These are phyloP conservation scores for Archivesica marissinica DNA, from an alignment of 1,140 invertebrate species.

Conservation along the genomic window DNA sequence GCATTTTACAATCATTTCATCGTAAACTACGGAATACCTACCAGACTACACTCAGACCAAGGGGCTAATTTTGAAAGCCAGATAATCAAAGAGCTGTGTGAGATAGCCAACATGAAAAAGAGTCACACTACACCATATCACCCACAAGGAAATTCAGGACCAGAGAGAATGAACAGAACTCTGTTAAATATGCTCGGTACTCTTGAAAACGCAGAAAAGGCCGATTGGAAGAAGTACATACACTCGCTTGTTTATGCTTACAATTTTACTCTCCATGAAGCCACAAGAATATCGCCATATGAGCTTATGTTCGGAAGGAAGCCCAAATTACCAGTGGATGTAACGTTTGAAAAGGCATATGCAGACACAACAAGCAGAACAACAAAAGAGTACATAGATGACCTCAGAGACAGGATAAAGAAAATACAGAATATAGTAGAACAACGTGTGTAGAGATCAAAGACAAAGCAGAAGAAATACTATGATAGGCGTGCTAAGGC, in stretches of 20 bases:
- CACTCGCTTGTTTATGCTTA: slow-evolving; percentile 50
- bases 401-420: neutral
- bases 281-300: slow-evolving; percentile 53
- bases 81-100: slow-evolving; percentile 51
- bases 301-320: slow-evolving; percentile 63
- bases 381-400: neutral
- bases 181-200: slow-evolving; percentile 53
- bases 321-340: slow-evolving; percentile 46
- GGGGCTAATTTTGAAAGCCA: slow-evolving; percentile 29
- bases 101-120: slow-evolving; percentile 30
- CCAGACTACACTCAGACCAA: slow-evolving; percentile 21
- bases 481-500: slow-evolving; percentile 22
- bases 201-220: slow-evolving; percentile 31
- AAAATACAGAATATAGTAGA: slow-evolving; percentile 4
- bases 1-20: slow-evolving; percentile 37
- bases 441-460: neutral
- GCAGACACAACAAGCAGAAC: neutral
- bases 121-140: slow-evolving; percentile 43
- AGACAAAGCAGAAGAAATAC: slow-evolving; percentile 13
- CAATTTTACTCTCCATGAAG: slow-evolving; percentile 59
- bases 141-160: slow-evolving; percentile 33
- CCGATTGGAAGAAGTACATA: slow-evolving; percentile 53
- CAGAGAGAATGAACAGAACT: slow-evolving; percentile 45
- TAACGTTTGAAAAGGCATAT: slow-evolving; percentile 18
- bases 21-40: neutral